Conservation (phyloP, 1,140 invertebrate genomes). For the Doryteuthis pealeii region DNA sequence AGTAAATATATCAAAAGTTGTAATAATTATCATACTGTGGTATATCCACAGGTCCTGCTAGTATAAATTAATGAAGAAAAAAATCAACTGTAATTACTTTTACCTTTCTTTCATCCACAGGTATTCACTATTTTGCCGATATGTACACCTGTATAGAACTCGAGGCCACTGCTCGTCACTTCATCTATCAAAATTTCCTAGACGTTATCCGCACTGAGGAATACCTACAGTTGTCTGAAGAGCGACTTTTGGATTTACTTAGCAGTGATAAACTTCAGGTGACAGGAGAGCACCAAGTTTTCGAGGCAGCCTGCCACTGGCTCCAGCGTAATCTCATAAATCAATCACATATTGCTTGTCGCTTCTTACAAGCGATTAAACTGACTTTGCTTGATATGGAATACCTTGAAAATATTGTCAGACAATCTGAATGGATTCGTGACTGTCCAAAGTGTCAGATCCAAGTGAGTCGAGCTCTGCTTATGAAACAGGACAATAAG, state of each 20-base stretch:
- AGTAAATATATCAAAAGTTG: no score
- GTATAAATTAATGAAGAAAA: no score
- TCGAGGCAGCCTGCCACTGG: constrained; percentile 52
- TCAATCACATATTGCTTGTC: constrained; percentile 38
- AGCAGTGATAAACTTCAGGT: constrained; percentile 54
- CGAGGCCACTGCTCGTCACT: constrained; percentile 44
- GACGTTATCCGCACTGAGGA: constrained; percentile 55
- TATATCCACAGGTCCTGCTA: no score
- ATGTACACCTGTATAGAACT: constrained; percentile 54
- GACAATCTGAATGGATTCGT: constrained; percentile 52
- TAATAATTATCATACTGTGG: no score
- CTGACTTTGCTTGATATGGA: constrained; percentile 46
- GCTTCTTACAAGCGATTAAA: constrained; percentile 46
- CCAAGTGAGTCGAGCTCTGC: constrained; percentile 52
- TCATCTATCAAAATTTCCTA: constrained; percentile 54
- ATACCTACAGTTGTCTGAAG: constrained; percentile 52
- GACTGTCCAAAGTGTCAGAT: constrained; percentile 56
- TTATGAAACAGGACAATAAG: constrained; percentile 42
- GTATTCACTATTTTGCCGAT: constrained; percentile 56
- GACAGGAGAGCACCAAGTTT: constrained; percentile 66
- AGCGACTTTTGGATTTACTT: constrained; percentile 44
- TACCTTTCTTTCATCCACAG: constrained; percentile 37
- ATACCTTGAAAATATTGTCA: constrained; percentile 52
- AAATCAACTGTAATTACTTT: no score
- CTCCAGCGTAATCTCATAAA: constrained; percentile 43